Evolutionary conservation across 2,888 invertebrate genomes (phyloP).

Genomic region (Sarcophaga subvicina): DNA sequence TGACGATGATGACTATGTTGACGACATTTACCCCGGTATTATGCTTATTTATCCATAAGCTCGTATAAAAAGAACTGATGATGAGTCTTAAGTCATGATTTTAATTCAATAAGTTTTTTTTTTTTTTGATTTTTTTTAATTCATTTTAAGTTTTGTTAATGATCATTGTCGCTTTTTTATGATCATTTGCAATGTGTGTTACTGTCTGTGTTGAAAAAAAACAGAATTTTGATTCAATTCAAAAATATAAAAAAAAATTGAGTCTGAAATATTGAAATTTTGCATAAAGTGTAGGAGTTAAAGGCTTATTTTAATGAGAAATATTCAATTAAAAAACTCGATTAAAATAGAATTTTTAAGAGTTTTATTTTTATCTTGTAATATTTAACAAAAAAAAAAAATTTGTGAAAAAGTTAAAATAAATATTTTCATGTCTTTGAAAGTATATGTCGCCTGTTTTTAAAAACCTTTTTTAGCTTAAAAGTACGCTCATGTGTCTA

Average conservation of each 20-base stretch:
- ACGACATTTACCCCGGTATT: slow-evolving; percentile 56
- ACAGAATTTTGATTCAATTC: slow-evolving; percentile 66
- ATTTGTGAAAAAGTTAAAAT: neutral
- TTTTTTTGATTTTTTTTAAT: slow-evolving; percentile 9
- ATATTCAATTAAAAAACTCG: slow-evolving; percentile 69
- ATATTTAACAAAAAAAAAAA: slow-evolving; percentile 59
- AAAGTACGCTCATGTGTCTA: no score
- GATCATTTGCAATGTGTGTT: slow-evolving; percentile 68
- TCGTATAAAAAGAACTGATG: slow-evolving; percentile 8
- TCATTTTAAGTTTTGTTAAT: slow-evolving; percentile 15
- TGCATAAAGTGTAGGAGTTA: slow-evolving; percentile 67
- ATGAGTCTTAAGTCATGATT: slow-evolving; percentile 60
- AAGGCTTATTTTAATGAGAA: slow-evolving; percentile 71
- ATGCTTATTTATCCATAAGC: slow-evolving; percentile 26
- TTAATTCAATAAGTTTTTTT: slow-evolving; percentile 64
- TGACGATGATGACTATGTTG: slow-evolving; percentile 28
- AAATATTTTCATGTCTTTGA: neutral
- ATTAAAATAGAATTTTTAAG: no score
- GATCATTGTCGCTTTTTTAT: slow-evolving; percentile 42
- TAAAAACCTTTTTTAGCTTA: neutral
- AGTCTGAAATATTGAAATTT: slow-evolving; percentile 58
- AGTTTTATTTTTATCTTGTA: slow-evolving; percentile 31
- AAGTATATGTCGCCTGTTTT: neutral
- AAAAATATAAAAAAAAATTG: neutral
- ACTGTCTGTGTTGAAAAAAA: slow-evolving; percentile 23